Percentiles rank a stretch among this genome's conserved stretches.
Conservation (phyloP, 2,113 vertebrate genomes). For the Leptobrachium ailaonicum region DNA sequence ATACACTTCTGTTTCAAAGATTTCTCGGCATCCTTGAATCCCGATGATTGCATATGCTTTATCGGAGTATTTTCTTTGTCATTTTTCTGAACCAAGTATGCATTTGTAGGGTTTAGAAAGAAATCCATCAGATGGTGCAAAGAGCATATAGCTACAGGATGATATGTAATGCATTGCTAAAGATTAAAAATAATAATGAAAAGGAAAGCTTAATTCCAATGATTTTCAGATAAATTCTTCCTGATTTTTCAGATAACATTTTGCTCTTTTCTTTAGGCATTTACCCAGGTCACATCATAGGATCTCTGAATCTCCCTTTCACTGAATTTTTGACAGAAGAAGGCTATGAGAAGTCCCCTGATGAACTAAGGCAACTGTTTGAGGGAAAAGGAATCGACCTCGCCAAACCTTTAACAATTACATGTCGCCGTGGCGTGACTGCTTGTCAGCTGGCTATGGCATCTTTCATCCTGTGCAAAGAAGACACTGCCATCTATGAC, state of each 20-base stretch:
- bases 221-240: too few species aligned
- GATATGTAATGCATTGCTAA: too few species aligned
- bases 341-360: slow-evolving; percentile 75
- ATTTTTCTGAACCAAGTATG: too few species aligned
- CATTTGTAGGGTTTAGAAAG: too few species aligned
- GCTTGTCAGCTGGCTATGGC: slow-evolving; percentile 86
- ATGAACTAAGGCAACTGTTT: slow-evolving; percentile 77
- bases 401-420: slow-evolving; percentile 74
- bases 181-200: too few species aligned
- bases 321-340: slow-evolving; percentile 75
- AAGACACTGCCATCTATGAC: slow-evolving; percentile 80
- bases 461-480: slow-evolving; percentile 83
- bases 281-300: slow-evolving; percentile 86
- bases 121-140: too few species aligned
- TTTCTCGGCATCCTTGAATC: too few species aligned
- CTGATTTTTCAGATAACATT: neutral
- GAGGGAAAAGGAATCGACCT: slow-evolving; percentile 76
- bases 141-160: too few species aligned
- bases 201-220: too few species aligned
- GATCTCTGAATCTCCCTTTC: slow-evolving; percentile 85
- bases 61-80: too few species aligned
- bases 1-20: too few species aligned
- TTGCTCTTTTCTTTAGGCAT: slow-evolving; percentile 65
- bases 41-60: too few species aligned
- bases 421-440: slow-evolving; percentile 88